Conservation (phyloP, 2,888 invertebrate species). For the Onchidella celtica region DNA sequence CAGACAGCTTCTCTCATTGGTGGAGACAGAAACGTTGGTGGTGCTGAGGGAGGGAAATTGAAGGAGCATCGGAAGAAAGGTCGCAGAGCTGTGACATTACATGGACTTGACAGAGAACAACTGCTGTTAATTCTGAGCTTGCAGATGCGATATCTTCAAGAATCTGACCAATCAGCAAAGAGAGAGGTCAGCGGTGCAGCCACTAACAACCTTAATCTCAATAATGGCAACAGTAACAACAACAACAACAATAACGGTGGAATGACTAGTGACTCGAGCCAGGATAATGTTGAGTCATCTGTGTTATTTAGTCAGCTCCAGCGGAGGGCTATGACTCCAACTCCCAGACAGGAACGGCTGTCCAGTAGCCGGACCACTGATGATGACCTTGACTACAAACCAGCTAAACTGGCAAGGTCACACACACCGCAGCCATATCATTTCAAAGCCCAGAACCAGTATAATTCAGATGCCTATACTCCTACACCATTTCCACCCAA, state of each 20-base stretch:
- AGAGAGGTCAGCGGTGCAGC: not conserved
- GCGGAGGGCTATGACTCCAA: slow-evolving; percentile 67
- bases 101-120: slow-evolving; percentile 70
- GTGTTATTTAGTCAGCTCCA: slow-evolving; percentile 28
- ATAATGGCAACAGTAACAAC: not conserved
- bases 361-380: slow-evolving; percentile 40
- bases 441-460: slow-evolving; percentile 39
- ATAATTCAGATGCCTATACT: not conserved
- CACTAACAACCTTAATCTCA: not conserved
- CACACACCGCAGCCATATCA: slow-evolving; percentile 69
- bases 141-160: slow-evolving; percentile 72
- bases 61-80: slow-evolving; percentile 68
- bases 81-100: slow-evolving; percentile 69
- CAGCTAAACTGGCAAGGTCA: slow-evolving; percentile 62
- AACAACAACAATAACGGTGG: not conserved
- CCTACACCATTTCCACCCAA: not conserved
- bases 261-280: not conserved
- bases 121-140: slow-evolving; percentile 70
- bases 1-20: slow-evolving; percentile 47
- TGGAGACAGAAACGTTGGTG: slow-evolving; percentile 13
- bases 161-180: slow-evolving; percentile 55
- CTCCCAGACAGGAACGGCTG: slow-evolving; percentile 57
- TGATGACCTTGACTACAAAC: slow-evolving; percentile 49
- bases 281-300: slow-evolving; percentile 7
- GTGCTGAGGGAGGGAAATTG: slow-evolving; percentile 57